Conservation (phyloP, 2,888 invertebrate genomes). For the Rhopalosiphum nymphaeae region DNA sequence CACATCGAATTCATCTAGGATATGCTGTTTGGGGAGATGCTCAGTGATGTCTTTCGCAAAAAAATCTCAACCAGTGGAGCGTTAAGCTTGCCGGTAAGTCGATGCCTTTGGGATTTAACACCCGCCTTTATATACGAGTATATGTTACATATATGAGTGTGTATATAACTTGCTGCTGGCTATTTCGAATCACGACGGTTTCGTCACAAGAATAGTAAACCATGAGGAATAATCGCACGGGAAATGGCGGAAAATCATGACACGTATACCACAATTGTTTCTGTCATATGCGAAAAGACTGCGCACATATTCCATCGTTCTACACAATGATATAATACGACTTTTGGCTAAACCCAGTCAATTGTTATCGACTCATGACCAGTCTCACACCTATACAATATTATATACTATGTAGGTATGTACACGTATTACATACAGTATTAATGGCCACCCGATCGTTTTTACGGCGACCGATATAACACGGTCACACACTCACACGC, state of each 20-base stretch:
- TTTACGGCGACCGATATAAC: slow-evolving; percentile 33
- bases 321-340: background rate
- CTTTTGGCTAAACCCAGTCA: background rate
- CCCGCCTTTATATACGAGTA: background rate
- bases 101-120: background rate
- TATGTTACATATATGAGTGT: background rate
- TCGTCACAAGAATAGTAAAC: background rate
- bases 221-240: background rate
- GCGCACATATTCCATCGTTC: background rate
- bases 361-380: background rate
- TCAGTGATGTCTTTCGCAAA: background rate
- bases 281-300: background rate
- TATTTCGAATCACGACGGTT: background rate
- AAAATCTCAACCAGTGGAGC: background rate
- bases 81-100: background rate
- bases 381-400: background rate
- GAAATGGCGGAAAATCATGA: background rate
- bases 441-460: background rate
- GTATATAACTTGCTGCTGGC: background rate
- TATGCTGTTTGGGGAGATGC: background rate
- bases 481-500: slow-evolving; percentile 31
- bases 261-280: background rate
- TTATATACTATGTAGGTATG: background rate
- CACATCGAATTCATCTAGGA: background rate
- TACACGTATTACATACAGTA: background rate